Conservation (phyloP, 1,140 invertebrate genomes). For the Whitmania pigra region DNA sequence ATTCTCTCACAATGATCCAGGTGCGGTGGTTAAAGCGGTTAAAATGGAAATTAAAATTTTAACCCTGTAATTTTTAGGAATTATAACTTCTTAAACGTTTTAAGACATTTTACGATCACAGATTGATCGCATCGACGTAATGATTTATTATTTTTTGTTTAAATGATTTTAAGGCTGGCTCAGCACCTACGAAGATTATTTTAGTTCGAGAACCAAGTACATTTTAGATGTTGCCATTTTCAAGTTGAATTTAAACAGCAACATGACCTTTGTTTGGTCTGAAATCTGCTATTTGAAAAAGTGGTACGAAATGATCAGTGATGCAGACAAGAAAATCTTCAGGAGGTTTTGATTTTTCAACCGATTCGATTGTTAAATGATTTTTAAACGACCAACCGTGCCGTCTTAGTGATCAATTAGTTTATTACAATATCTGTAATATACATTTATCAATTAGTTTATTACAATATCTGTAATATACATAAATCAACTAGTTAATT, state of each 20-base stretch:
- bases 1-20: conserved; percentile 24
- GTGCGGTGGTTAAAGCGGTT: too few relatives aligned
- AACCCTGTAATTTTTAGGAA: too few relatives aligned
- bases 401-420: neutral
- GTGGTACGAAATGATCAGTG: conserved; percentile 23
- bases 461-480: neutral
- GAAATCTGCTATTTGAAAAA: conserved; percentile 27
- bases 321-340: neutral
- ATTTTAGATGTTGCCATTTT: conserved; percentile 26
- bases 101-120: neutral
- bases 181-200: conserved; percentile 20
- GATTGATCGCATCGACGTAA: neutral
- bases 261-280: conserved; percentile 29
- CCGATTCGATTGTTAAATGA: conserved; percentile 1
- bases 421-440: neutral
- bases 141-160: neutral
- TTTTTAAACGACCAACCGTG: too few relatives aligned
- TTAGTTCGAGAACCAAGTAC: conserved; percentile 11
- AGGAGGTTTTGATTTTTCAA: conserved; percentile 7
- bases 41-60: too few relatives aligned
- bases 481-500: too few relatives aligned
- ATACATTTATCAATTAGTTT: too few relatives aligned
- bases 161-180: conserved; percentile 18
- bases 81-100: neutral
- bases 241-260: conserved; percentile 15